Percentiles rank a stretch among this genome's conserved stretches.
phyloP scores from a whole-genome alignment of 2,797 vertebrate genomes.

The Enteromius argenteus region DNA sequence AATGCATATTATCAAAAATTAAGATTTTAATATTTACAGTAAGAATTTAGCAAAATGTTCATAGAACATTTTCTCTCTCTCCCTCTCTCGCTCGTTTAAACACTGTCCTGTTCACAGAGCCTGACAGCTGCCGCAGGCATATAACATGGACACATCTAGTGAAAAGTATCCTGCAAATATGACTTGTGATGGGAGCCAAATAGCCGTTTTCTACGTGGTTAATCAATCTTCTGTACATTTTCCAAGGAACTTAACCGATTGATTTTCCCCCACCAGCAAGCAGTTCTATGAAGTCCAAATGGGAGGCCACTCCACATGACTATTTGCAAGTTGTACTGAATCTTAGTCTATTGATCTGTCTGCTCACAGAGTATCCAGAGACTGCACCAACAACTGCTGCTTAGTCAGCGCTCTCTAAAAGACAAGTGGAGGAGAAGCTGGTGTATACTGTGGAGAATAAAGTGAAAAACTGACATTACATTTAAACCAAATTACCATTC shows the following conservation, averaged over 20 bases:
- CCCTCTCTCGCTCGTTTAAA: neutral
- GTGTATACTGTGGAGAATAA: constrained; percentile 2
- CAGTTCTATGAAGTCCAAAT: constrained; percentile 62
- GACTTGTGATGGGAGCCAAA: constrained; percentile 67
- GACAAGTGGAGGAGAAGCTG: constrained; percentile 24
- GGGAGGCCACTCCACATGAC: constrained; percentile 66
- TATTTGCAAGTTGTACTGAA: constrained; percentile 71
- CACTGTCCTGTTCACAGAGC: constrained; percentile 33
- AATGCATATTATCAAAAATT: neutral
- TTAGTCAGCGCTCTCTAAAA: constrained; percentile 71
- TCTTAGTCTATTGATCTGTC: constrained; percentile 74
- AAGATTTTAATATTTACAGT: no score
- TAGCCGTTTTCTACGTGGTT: constrained; percentile 57
- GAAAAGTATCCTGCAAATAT: constrained; percentile 51
- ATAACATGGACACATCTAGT: constrained; percentile 59
- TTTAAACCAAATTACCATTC: neutral
- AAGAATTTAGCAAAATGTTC: no score
- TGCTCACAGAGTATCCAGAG: constrained; percentile 57
- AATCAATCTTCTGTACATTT: constrained; percentile 76
- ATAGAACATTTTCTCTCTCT: neutral
- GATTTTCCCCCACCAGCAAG: constrained; percentile 66
- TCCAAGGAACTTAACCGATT: constrained; percentile 72
- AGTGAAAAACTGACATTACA: neutral
- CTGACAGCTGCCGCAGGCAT: constrained; percentile 42
- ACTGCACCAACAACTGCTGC: constrained; percentile 70